These are phyloP conservation scores for Lateolabrax maculatus DNA, from an alignment of 2,797 vertebrate genomes.

Conservation along the genomic window DNA sequence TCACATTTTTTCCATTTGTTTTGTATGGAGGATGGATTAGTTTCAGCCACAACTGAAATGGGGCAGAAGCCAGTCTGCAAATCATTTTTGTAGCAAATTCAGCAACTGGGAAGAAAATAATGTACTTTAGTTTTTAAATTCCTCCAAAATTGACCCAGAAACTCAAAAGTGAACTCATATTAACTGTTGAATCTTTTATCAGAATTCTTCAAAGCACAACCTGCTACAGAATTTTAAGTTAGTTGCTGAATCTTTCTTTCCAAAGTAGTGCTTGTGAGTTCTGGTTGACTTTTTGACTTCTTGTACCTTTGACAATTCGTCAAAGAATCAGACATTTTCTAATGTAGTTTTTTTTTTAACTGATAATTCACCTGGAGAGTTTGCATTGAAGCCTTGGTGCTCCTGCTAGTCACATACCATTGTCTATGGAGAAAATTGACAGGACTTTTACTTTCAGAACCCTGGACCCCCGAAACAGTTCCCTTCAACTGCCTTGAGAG, in stretches of 20 bases:
- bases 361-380: background rate
- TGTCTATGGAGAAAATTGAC: background rate
- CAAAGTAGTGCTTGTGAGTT: background rate
- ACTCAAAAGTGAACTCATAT: background rate
- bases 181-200: slow-evolving; percentile 5
- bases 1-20: background rate
- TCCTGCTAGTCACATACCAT: background rate
- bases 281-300: background rate
- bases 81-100: background rate
- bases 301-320: background rate
- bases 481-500: background rate
- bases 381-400: background rate
- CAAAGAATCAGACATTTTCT: background rate
- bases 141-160: background rate
- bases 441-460: background rate
- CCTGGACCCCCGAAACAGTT: background rate
- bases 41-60: background rate
- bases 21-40: background rate
- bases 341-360: background rate
- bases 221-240: background rate
- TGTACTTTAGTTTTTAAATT: background rate
- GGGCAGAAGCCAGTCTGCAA: background rate
- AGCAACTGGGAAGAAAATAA: background rate
- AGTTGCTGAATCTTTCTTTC: background rate
- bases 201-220: background rate